Conservation (phyloP, 1,140 invertebrate species). For the Magallana gigas region DNA sequence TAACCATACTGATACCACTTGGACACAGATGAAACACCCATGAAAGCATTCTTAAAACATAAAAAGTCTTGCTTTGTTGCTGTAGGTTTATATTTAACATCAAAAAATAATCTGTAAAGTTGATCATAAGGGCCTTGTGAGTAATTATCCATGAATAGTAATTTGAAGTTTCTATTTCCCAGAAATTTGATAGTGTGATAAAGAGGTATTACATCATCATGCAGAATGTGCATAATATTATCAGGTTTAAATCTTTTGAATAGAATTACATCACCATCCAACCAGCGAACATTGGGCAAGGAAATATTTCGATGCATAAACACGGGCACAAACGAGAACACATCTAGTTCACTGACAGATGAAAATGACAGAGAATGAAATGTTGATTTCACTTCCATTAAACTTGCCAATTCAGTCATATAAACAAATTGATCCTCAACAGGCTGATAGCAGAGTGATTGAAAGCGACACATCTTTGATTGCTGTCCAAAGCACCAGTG, state of each 20-base stretch:
- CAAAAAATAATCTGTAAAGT: conserved; percentile 71
- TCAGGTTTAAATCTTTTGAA: conserved; percentile 81
- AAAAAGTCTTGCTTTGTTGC: conserved; percentile 55
- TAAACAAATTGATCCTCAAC: conserved; percentile 75
- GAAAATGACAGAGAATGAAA: conserved; percentile 72
- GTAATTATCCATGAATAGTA: conserved; percentile 71
- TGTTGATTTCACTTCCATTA: conserved; percentile 62
- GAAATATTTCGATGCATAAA: conserved; percentile 64
- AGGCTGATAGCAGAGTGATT: conserved; percentile 77
- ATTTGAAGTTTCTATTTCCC: conserved; percentile 48
- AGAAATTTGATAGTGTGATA: conserved; percentile 76
- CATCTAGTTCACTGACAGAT: conserved; percentile 77
- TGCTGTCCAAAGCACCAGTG: conserved; percentile 12
- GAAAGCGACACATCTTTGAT: conserved; percentile 72
- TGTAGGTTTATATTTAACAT: conserved; percentile 60
- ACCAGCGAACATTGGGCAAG: conserved; percentile 57
- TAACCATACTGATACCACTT: conserved; percentile 83
- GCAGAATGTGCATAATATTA: conserved; percentile 83
- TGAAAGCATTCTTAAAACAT: conserved; percentile 78
- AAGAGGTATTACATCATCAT: conserved; percentile 82
- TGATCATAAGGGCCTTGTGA: conserved; percentile 59
- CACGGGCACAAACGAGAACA: conserved; percentile 70
- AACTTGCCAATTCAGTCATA: conserved; percentile 60
- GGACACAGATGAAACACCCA: conserved; percentile 78
- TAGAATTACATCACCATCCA: conserved; percentile 65